These are phyloP conservation scores for Riptortus pedestris DNA, from an alignment of 1,140 invertebrate species.

Conservation along the genomic window DNA sequence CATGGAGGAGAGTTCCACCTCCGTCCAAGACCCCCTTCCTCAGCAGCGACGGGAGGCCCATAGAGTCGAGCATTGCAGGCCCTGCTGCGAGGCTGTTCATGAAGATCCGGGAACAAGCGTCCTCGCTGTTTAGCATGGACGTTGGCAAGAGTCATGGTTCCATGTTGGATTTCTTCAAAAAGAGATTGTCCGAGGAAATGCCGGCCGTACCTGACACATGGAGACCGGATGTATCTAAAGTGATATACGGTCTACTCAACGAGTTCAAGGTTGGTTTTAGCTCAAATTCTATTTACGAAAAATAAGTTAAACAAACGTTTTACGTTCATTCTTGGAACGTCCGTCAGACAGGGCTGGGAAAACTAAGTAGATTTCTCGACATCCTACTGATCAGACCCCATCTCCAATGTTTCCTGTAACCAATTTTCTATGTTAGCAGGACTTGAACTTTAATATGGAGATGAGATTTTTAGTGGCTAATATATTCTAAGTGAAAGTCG, in stretches of 20 bases:
- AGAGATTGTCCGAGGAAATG: slow-evolving; percentile 26
- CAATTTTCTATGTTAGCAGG: too few relatives aligned
- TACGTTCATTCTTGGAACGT: too few relatives aligned
- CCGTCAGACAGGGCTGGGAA: too few relatives aligned
- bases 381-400: too few relatives aligned
- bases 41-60: slow-evolving; percentile 52
- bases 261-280: slow-evolving; percentile 56
- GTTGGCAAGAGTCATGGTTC: slow-evolving; percentile 44
- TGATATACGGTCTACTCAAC: slow-evolving; percentile 23
- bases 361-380: too few relatives aligned
- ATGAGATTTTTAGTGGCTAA: too few relatives aligned
- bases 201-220: slow-evolving; percentile 14
- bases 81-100: slow-evolving; percentile 51
- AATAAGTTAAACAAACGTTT: too few relatives aligned
- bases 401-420: too few relatives aligned
- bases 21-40: slow-evolving; percentile 46
- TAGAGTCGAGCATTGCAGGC: slow-evolving; percentile 48
- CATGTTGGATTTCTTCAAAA: slow-evolving; percentile 10
- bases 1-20: slow-evolving; percentile 36
- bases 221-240: slow-evolving; percentile 24
- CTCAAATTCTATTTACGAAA: too few relatives aligned
- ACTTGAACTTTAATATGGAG: too few relatives aligned
- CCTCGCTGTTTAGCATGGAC: slow-evolving; percentile 32
- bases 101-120: slow-evolving; percentile 39
- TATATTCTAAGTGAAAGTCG: too few relatives aligned